Percentiles rank a stretch among this genome's conserved stretches.
Evolutionary conservation across 2,797 vertebrate genomes (phyloP).

Genomic region (Salarias fasciatus): DNA sequence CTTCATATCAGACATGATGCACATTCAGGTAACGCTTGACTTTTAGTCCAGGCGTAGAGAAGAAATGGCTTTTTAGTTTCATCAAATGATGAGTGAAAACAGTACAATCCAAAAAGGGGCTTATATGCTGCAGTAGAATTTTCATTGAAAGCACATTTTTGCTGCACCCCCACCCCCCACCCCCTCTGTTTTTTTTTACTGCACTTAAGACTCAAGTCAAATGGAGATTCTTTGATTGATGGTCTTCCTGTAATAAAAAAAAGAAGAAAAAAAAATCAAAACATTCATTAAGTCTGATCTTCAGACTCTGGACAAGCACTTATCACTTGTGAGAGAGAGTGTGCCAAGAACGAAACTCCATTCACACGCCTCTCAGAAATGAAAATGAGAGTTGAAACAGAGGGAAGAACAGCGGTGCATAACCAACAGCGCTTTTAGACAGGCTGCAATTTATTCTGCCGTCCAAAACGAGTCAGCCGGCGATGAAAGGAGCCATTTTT

Average conservation of each 20-base stretch:
- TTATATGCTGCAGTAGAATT: neutral
- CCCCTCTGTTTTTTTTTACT: constrained; percentile 11
- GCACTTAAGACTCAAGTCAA: constrained; percentile 38
- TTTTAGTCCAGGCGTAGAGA: neutral
- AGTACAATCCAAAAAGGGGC: neutral
- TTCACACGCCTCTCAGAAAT: constrained; percentile 28
- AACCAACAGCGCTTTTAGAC: constrained; percentile 26
- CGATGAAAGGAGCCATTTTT: constrained; percentile 22
- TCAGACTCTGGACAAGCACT: constrained; percentile 29
- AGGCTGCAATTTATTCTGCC: neutral
- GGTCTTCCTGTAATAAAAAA: constrained; percentile 53
- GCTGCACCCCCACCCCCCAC: too few relatives aligned
- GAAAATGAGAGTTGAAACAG: constrained; percentile 43
- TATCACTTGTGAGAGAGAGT: constrained; percentile 15
- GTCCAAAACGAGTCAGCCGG: constrained; percentile 8
- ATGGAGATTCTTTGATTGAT: constrained; percentile 52
- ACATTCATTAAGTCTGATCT: constrained; percentile 60
- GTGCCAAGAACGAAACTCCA: constrained; percentile 13
- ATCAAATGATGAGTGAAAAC: neutral
- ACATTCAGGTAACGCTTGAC: neutral
- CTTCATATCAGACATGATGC: neutral
- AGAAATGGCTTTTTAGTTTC: constrained; percentile 3
- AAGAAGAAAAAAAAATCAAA: too few relatives aligned
- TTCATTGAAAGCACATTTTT: constrained; percentile 10
- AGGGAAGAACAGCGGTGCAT: neutral